Evolutionary conservation across 2,113 vertebrate genomes (phyloP).

Genomic region (Platysternon megacephalum): DNA sequence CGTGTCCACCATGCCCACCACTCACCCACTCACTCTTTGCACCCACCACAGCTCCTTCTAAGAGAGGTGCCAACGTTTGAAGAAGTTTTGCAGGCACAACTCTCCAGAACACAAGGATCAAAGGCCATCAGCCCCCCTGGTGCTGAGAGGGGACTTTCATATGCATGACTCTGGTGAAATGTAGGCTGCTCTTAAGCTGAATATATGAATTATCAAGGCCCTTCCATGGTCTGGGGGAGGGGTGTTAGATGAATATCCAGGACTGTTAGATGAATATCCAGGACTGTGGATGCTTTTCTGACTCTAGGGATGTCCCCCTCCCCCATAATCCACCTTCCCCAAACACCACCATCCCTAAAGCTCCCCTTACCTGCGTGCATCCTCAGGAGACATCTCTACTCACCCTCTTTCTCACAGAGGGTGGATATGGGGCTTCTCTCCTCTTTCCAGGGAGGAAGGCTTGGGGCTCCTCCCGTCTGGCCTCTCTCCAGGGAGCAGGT

Average conservation of each 20-base stretch:
- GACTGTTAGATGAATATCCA: neutral
- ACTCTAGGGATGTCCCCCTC: neutral
- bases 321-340: neutral
- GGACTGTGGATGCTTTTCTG: neutral
- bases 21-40: neutral
- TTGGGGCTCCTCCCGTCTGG: neutral
- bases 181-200: neutral
- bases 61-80: neutral
- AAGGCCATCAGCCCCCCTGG: neutral
- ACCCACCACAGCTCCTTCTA: neutral
- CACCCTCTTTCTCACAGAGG: neutral
- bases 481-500: neutral
- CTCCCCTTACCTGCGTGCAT: neutral
- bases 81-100: neutral
- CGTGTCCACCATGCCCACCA: neutral
- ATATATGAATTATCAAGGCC: neutral
- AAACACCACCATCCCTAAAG: neutral
- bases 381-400: neutral
- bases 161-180: neutral
- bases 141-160: neutral
- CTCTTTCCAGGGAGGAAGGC: fast-evolving
- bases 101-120: neutral
- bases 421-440: neutral
- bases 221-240: neutral
- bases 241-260: neutral